These are phyloP conservation scores for Leptinotarsa undecemlineata DNA, from an alignment of 1,140 invertebrate species.

Conservation along the genomic window DNA sequence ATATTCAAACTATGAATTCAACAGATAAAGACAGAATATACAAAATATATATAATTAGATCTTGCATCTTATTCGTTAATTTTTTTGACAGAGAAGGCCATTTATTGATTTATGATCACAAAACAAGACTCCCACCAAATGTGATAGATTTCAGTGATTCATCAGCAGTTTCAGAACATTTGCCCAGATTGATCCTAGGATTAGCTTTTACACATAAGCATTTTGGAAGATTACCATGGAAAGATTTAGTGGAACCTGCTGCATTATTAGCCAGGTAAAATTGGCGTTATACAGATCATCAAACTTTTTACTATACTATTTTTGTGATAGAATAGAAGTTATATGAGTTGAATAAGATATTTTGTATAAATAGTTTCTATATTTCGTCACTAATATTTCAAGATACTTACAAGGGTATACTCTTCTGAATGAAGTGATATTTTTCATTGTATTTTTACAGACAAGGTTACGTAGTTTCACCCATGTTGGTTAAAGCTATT, in stretches of 20 bases:
- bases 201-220: conserved; percentile 63
- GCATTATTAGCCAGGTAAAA: conserved; percentile 63
- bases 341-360: too few species aligned
- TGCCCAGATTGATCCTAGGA: conserved; percentile 64
- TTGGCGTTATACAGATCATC: neutral
- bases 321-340: too few species aligned
- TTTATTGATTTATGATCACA: conserved; percentile 73
- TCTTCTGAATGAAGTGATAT: too few species aligned
- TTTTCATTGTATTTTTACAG: conserved; percentile 38
- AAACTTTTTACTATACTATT: neutral
- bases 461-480: conserved; percentile 60
- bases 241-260: conserved; percentile 66
- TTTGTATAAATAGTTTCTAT: too few species aligned
- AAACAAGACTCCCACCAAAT: conserved; percentile 55
- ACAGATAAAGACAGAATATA: too few species aligned
- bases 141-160: conserved; percentile 62
- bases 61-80: too few species aligned
- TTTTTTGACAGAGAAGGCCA: conserved; percentile 68
- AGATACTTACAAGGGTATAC: too few species aligned
- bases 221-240: conserved; percentile 69
- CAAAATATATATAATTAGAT: too few species aligned
- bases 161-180: conserved; percentile 54
- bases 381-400: too few species aligned
- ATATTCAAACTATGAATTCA: too few species aligned
- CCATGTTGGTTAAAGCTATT: conserved; percentile 56